A percentile compares a stretch with the other conserved stretches of the same genome.
These are phyloP conservation scores for Cardinalis cardinalis DNA, from an alignment of 2,113 vertebrate genomes.

Conservation along the genomic window DNA sequence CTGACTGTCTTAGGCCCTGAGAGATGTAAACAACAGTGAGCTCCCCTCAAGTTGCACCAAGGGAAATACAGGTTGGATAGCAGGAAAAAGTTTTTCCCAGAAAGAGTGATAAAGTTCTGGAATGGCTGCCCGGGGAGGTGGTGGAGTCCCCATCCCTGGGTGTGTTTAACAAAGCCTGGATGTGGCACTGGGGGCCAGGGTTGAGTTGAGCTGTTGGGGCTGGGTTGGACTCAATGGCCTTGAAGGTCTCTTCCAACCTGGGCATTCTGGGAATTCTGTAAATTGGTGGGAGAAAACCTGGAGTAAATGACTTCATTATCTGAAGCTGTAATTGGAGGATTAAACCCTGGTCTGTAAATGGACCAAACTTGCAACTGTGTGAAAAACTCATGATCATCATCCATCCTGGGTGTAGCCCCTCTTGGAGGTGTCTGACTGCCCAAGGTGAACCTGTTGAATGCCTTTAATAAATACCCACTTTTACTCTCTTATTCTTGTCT, in stretches of 20 bases:
- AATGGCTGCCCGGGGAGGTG: not conserved
- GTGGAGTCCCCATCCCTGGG: not conserved
- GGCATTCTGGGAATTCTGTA: not conserved
- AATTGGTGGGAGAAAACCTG: not conserved
- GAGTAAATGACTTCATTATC: not conserved
- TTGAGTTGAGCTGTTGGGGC: accelerated
- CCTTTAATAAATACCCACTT: not conserved
- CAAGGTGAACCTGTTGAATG: not conserved
- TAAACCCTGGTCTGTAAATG: not conserved
- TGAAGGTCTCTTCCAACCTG: not conserved
- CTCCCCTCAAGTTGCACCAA: accelerated
- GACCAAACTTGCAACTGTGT: accelerated
- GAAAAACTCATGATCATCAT: accelerated
- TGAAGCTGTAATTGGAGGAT: not conserved
- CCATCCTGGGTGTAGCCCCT: too few species aligned
- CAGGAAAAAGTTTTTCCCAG: not conserved
- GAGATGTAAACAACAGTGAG: not conserved
- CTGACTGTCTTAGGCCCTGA: not conserved
- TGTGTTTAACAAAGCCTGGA: not conserved
- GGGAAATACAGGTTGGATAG: not conserved
- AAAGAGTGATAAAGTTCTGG: not conserved
- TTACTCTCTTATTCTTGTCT: too few species aligned
- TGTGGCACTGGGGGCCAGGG: not conserved
- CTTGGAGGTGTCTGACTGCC: not conserved
- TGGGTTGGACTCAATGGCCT: not conserved